Evolutionary conservation across 1,140 invertebrate species (phyloP).

Genomic region (Elysia chlorotica): DNA sequence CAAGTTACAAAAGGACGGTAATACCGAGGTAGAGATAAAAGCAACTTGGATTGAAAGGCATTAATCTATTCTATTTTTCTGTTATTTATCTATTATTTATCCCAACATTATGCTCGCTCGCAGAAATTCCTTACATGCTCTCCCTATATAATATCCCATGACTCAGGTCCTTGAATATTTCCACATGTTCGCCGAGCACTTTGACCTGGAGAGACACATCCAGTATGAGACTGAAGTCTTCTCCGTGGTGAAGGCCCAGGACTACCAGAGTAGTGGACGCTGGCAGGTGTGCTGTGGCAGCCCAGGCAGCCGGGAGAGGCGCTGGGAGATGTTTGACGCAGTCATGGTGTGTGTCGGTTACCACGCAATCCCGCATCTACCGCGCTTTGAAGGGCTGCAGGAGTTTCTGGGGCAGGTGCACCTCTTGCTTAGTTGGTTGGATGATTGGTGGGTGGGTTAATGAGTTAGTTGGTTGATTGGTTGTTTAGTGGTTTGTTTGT

Average conservation of each 20-base stretch:
- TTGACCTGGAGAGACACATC: slow-evolving; percentile 55
- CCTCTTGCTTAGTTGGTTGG: too few species aligned
- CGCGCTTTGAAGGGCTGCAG: slow-evolving; percentile 54
- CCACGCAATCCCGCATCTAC: slow-evolving; percentile 57
- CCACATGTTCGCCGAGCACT: slow-evolving; percentile 60
- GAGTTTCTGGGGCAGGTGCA: slow-evolving; percentile 60
- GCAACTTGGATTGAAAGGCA: neutral
- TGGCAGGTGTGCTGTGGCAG: slow-evolving; percentile 34
- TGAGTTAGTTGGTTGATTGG: too few species aligned
- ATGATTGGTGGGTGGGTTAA: too few species aligned
- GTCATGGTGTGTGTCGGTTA: slow-evolving; percentile 60
- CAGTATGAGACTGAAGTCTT: slow-evolving; percentile 38
- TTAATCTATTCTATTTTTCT: neutral
- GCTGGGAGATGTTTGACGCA: slow-evolving; percentile 43
- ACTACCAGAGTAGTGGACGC: slow-evolving; percentile 30
- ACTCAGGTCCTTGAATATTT: slow-evolving; percentile 59
- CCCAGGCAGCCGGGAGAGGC: slow-evolving; percentile 8
- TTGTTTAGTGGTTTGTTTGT: too few species aligned
- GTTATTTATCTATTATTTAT: too few species aligned
- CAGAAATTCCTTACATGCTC: neutral
- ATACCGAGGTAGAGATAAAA: neutral
- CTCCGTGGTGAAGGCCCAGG: slow-evolving; percentile 7
- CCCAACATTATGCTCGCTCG: neutral
- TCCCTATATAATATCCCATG: neutral
- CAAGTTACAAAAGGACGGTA: neutral